Conservation (phyloP, 2,113 vertebrate genomes). For the Numenius arquata region DNA sequence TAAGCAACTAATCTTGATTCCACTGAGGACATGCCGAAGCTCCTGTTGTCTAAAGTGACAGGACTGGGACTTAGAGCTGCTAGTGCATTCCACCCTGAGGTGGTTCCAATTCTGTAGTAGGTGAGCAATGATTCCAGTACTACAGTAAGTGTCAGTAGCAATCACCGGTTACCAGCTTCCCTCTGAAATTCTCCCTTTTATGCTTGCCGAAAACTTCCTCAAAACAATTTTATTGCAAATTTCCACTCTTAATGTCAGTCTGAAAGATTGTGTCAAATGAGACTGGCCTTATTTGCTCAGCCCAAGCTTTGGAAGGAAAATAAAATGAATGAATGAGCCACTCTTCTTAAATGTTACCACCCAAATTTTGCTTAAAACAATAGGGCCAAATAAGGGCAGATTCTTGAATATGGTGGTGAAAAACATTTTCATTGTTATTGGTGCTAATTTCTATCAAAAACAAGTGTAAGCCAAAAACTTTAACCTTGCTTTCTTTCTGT, state of each 20-base stretch:
- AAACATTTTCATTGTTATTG: background rate
- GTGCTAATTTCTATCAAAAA: background rate
- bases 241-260: background rate
- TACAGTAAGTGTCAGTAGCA: background rate
- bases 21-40: background rate
- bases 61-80: background rate
- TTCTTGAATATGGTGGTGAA: background rate
- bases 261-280: background rate
- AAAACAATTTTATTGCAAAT: background rate
- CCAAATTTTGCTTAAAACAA: background rate
- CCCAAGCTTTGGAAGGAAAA: background rate
- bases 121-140: background rate
- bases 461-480: background rate
- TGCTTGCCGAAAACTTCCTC: background rate
- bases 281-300: background rate
- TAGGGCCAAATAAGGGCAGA: background rate
- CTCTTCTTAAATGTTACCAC: background rate
- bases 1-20: background rate
- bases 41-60: background rate
- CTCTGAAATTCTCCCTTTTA: background rate
- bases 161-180: background rate
- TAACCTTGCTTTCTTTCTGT: background rate
- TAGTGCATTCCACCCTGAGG: background rate
- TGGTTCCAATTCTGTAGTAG: background rate
- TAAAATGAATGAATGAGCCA: background rate